A percentile compares a stretch with the other conserved stretches of the same genome.
These are phyloP conservation scores for Tethya wilhelma DNA, from an alignment of 37 sponge, comb jelly and placozoan species.

Conservation along the genomic window DNA sequence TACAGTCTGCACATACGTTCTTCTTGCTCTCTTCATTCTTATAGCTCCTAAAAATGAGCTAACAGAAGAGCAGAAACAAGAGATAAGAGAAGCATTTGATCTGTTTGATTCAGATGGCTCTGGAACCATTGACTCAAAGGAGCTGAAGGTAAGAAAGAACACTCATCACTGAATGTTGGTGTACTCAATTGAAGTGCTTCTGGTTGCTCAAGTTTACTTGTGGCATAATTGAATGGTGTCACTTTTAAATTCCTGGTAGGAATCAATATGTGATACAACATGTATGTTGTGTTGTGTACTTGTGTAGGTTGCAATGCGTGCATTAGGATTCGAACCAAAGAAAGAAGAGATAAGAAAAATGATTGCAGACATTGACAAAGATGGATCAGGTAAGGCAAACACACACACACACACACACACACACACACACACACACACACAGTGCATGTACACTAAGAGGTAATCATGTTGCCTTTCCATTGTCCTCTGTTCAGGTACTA, in stretches of 20 bases:
- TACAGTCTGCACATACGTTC: neutral
- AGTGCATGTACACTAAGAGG: neutral
- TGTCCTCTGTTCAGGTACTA: conserved; percentile 73
- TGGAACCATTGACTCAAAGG: conserved; percentile 96
- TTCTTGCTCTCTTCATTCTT: neutral
- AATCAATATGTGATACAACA: neutral
- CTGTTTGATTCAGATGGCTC: conserved; percentile 98
- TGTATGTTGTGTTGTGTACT: neutral
- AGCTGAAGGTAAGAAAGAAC: conserved; percentile 79
- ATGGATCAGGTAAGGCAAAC: conserved; percentile 77
- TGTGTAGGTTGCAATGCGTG: conserved; percentile 93
- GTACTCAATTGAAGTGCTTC: neutral
- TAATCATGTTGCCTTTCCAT: neutral
- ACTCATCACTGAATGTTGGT: neutral
- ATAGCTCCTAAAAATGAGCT: conserved; percentile 91
- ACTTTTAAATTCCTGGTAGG: neutral
- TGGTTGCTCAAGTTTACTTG: neutral
- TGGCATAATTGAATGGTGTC: neutral
- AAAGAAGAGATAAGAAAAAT: conserved; percentile 98
- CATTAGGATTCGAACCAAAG: conserved; percentile 98
- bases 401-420: neutral
- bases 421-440: neutral
- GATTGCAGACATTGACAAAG: conserved; percentile 94
- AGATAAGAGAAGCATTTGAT: conserved; percentile 98
- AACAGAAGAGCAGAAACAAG: conserved; percentile 99